Base-by-base conservation (phyloP, 2,113 vertebrate genomes). In the Gasterosteus aculeatus region DNA sequence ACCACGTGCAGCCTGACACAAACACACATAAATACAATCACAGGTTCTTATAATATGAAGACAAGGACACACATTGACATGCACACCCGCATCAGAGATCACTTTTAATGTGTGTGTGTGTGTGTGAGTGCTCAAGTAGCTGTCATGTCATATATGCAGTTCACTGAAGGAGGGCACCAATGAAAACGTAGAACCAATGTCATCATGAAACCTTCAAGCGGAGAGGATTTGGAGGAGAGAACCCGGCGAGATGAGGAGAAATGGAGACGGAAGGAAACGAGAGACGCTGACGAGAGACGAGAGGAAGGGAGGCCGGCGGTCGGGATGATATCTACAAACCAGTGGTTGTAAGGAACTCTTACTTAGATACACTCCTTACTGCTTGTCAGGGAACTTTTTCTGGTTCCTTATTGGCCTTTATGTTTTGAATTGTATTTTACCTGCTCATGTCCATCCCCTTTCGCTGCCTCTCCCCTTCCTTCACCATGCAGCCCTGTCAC, bases 111-210 rank as follows among this genome's bases (percentile, higher is more conserved):
- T 72, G 44, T 6, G 12, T 51, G 53, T 39, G 62, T 56, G 69
- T 71, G 53, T 46, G 15, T 72, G 63, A 46, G 71, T 72, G 57
- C 54, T 65, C 1, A n/a, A 78, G 78, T 44, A 54, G 46, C 85
- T 86, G 83, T 85, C 84, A 82, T 58, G 69, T 81, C 81, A 70
- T 67, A 86, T 86, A 82, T 78, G 72, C 51, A 75, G 69, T 76
- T 67, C 62, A 69, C 46, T 84, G 69, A 80, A 59, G 64, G 72
- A 90, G 79, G 58, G 72, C 60, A 56, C 31, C 58, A 63, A 77
- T 90, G 83, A 88, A 77, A 83, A 78, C 88, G 74, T 60, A 51
- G 64, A 65, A 51, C 22, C 78, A 75, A 88, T 85, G 88, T 85
- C 73, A 89, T 87, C 75, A 75, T 60, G 63, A 86, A 88, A 84